Percentiles rank a stretch among this genome's conserved stretches.
Conservation (phyloP, 2,888 invertebrate species). For the Blera fallax region DNA sequence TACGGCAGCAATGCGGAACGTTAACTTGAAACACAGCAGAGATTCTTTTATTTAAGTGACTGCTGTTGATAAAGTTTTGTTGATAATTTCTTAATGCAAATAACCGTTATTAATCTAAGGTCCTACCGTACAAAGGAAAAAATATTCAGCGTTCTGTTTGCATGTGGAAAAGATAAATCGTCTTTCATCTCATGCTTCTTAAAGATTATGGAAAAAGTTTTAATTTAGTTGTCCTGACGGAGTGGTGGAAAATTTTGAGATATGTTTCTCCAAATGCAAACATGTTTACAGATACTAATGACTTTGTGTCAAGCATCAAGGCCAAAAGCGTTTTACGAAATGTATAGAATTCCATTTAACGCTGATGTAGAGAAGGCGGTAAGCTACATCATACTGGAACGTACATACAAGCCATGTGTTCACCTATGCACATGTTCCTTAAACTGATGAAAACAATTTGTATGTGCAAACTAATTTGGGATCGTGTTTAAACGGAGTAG, state of each 20-base stretch:
- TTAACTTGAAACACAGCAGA: background rate
- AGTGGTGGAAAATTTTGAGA: background rate
- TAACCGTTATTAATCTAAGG: conserved; percentile 39
- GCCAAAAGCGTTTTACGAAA: background rate
- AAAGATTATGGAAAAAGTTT: conserved; percentile 34
- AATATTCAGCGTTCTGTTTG: background rate
- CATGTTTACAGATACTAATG: background rate
- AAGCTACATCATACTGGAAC: too few species aligned
- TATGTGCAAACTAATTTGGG: too few species aligned
- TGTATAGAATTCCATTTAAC: too few species aligned
- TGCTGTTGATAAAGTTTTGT: conserved; percentile 41
- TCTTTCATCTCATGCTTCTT: background rate
- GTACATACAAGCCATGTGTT: too few species aligned
- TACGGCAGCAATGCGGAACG: background rate
- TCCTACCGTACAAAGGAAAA: background rate
- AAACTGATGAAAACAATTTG: too few species aligned
- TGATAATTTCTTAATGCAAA: conserved; percentile 38
- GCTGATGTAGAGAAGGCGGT: too few species aligned
- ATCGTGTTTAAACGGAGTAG: too few species aligned
- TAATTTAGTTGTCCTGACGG: conserved; percentile 10
- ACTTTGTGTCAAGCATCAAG: background rate
- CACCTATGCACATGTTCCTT: too few species aligned
- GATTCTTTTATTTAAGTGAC: background rate
- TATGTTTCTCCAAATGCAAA: background rate
- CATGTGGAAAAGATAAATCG: conserved; percentile 21